A percentile compares a stretch with the other conserved stretches of the same genome.
Conservation (phyloP, 2,113 vertebrate species). For the Myiopsitta monachus region DNA sequence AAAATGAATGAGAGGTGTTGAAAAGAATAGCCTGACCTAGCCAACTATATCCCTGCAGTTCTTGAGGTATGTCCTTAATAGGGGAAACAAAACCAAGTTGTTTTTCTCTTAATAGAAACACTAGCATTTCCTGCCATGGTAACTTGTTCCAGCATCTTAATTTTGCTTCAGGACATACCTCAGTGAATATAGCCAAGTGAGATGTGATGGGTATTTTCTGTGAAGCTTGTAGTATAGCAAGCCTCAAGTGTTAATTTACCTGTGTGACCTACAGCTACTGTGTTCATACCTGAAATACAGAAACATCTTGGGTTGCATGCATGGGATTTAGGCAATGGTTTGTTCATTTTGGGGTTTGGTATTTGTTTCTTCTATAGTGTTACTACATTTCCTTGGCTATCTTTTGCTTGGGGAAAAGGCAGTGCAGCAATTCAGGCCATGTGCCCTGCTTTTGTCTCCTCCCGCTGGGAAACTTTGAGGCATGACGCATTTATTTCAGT, state of each 20-base stretch:
- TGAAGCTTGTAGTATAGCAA: too few species aligned
- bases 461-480: neutral
- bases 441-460: neutral
- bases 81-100: neutral
- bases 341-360: neutral
- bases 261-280: neutral
- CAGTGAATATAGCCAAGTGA: neutral
- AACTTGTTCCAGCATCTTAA: rapidly evolving
- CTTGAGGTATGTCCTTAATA: neutral
- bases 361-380: neutral
- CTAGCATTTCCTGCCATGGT: neutral
- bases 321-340: neutral
- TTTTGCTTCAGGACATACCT: neutral
- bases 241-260: neutral
- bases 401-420: neutral
- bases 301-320: neutral
- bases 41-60: neutral
- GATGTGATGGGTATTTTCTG: neutral
- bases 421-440: neutral
- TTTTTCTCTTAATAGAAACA: rapidly evolving
- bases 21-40: neutral
- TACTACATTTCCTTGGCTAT: neutral
- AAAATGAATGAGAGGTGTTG: neutral
- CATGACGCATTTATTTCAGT: neutral
- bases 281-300: neutral